phyloP scores from a whole-genome alignment of 2,888 invertebrate species.

The Oscheius sp. region DNA sequence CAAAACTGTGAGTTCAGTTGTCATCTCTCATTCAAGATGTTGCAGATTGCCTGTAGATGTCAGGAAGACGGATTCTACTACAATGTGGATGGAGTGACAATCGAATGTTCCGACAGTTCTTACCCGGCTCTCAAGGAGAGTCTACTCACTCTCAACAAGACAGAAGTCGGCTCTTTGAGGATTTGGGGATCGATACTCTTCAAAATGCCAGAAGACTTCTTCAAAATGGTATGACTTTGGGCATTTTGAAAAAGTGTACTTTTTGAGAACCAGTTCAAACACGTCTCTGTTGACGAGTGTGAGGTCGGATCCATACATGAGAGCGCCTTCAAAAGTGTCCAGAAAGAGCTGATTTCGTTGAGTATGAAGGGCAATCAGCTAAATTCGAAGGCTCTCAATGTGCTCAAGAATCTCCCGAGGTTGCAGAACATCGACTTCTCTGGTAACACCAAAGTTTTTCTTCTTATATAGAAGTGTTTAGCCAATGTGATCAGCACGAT shows the following conservation, averaged over 20 bases:
- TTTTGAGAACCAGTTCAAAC: slow-evolving; percentile 21
- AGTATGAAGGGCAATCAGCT: slow-evolving; percentile 28
- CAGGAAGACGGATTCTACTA: slow-evolving; percentile 34
- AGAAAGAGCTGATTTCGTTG: slow-evolving; percentile 4
- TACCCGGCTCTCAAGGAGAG: slow-evolving; percentile 57
- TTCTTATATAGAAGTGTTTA: slow-evolving; percentile 41
- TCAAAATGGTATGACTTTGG: slow-evolving; percentile 53
- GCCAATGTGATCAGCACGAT: slow-evolving; percentile 65
- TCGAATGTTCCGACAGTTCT: slow-evolving; percentile 57
- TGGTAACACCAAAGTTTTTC: slow-evolving; percentile 6
- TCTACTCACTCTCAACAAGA: slow-evolving; percentile 61
- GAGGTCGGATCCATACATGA: slow-evolving; percentile 16
- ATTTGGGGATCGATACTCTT: slow-evolving; percentile 64
- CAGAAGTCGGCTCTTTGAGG: slow-evolving; percentile 51
- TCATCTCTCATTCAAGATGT: neutral
- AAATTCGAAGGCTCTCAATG: neutral
- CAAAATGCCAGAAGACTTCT: slow-evolving; percentile 63
- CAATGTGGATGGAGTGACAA: slow-evolving; percentile 32
- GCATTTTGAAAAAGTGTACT: neutral
- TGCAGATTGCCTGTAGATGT: slow-evolving; percentile 33
- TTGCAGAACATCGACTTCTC: slow-evolving; percentile 32
- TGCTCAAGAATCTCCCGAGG: slow-evolving; percentile 15
- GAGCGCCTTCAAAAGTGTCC: neutral
- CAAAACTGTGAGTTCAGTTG: slow-evolving; percentile 15
- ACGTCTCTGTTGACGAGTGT: slow-evolving; percentile 23